Base-by-base conservation (phyloP, 2,888 invertebrate species). In the Drosophila seclusa region DNA sequence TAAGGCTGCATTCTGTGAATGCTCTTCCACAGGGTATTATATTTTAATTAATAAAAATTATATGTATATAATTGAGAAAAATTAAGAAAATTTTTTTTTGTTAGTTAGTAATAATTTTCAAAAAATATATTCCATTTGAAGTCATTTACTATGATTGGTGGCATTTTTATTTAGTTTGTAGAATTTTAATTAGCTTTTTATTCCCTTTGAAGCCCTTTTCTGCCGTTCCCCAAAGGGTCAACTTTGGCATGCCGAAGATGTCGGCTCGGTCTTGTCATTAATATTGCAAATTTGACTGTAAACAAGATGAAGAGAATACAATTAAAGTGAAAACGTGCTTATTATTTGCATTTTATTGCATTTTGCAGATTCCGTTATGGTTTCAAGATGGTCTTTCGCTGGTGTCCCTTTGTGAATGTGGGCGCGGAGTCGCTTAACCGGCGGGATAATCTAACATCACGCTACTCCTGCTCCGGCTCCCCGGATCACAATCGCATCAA, bases 381-480 rank as follows among this genome's bases (percentile, higher is more conserved):
- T 11, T 98, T 99, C 94, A 97, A 97, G 91, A 96, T 97, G 92
- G 97, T 98, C 92, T 98, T 98, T 94, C 96, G 96, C 89, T 98
- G 97, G 94, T 96, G 97, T 89, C 96, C 97, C 5, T 96, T 95
- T 87, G 95, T 97, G 31, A 95, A 95, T 24, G 94, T 96, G 38
- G 95, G 95, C 21, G 95, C 95, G 2, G 95, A 96, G 68, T 95
- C 95, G 0, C 92, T 97, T 49, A 96, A 95, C 18, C 94, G 97
- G 65, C 94, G 96, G 72, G 95, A 97, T 82, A 96, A 96, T 1
- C 95, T 97, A 65, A 97, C 96, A 13, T 96, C 96, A 16, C 95
- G 97, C 59, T 95, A 96, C 81, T 95, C 96, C 64, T 96, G 96
- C 83, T 96, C 96, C 68, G 96, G 96, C 59, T 97, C 97, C 8